Percentiles rank a stretch among this genome's conserved stretches.
phyloP scores from a whole-genome alignment of 2,797 vertebrate genomes.

The Psittacula derbiana region DNA sequence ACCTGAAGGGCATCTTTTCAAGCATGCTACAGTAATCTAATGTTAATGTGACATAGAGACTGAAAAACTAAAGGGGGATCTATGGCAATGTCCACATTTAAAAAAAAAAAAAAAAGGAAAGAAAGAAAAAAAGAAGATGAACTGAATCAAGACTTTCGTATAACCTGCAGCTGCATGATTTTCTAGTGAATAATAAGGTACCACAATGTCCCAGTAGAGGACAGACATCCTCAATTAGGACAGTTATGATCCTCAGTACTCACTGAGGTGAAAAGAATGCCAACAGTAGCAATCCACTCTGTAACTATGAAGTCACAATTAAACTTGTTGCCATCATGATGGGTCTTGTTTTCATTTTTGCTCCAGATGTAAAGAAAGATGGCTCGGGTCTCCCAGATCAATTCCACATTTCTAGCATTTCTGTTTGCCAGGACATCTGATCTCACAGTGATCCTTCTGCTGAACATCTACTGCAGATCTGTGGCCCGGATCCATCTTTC shows the following conservation, averaged over 20 bases:
- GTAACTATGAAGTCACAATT: neutral
- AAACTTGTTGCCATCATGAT: neutral
- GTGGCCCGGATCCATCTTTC: neutral
- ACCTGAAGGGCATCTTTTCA: neutral
- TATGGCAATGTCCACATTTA: neutral
- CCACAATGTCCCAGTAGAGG: neutral
- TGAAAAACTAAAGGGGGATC: neutral
- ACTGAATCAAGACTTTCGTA: neutral
- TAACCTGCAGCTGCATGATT: neutral
- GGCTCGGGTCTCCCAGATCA: neutral
- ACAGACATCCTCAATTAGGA: neutral
- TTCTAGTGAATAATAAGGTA: neutral
- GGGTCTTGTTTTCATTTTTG: neutral
- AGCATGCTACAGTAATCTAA: neutral
- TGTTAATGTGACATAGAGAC: neutral
- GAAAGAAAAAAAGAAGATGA: neutral
- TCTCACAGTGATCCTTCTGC: neutral
- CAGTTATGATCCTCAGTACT: neutral
- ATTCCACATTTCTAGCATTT: neutral
- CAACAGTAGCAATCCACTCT: neutral
- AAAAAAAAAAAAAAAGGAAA: neutral
- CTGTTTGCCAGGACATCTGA: neutral
- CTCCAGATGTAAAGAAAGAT: neutral
- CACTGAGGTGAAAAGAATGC: neutral
- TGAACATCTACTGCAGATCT: neutral